Evolutionary conservation across 2,797 vertebrate species (phyloP).

Genomic region (Leuciscus waleckii): DNA sequence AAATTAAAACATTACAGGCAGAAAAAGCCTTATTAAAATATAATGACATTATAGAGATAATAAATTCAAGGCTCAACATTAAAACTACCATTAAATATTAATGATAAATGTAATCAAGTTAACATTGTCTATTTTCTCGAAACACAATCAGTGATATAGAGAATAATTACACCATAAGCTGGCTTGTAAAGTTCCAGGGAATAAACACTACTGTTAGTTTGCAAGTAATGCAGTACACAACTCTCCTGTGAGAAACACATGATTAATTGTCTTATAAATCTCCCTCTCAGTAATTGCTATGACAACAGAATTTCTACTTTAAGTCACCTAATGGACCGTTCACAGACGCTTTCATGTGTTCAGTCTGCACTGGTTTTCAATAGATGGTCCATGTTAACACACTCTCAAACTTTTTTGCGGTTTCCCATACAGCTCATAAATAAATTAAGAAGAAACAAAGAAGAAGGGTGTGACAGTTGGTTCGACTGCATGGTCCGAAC

Average conservation of each 20-base stretch:
- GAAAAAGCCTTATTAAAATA: conserved; percentile 8
- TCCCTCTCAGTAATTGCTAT: conserved; percentile 17
- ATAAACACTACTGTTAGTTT: conserved; percentile 34
- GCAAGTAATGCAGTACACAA: conserved; percentile 14
- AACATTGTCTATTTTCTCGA: not conserved
- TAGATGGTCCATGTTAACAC: not conserved
- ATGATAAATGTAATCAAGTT: not conserved
- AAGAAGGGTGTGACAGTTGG: not conserved
- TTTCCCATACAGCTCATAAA: not conserved
- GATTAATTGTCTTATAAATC: conserved; percentile 18
- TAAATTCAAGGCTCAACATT: conserved; percentile 1
- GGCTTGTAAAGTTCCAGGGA: conserved; percentile 21
- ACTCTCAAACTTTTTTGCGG: not conserved
- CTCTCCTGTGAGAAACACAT: not conserved
- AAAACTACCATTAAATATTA: not conserved
- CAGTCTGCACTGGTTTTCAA: not conserved
- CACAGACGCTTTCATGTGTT: not conserved
- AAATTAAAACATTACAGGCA: not conserved
- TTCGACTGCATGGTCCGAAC: not conserved
- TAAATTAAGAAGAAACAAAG: not conserved
- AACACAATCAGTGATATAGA: not conserved
- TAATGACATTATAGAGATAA: not conserved
- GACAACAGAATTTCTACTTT: not conserved
- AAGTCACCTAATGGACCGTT: conserved; percentile 6
- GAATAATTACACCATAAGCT: conserved; percentile 42